A percentile compares a stretch with the other conserved stretches of the same genome.
Evolutionary conservation across 2,888 invertebrate species (phyloP).

Genomic region (Ochlodes sylvanus): DNA sequence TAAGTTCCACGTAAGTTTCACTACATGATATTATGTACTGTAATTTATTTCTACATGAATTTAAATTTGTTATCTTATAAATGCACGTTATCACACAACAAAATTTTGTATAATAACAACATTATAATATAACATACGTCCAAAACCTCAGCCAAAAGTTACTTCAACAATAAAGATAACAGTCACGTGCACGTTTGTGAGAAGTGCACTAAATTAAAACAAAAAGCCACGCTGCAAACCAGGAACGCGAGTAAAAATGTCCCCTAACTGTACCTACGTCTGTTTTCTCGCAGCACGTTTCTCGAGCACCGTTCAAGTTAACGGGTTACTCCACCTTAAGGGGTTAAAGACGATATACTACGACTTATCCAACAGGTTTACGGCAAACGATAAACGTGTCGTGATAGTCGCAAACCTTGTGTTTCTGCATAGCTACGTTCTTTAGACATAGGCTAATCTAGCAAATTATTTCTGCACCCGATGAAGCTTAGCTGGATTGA

Average conservation of each 20-base stretch:
- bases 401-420: slow-evolving; percentile 51
- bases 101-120: too few species aligned
- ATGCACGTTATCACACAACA: too few species aligned
- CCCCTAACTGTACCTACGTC: slow-evolving; percentile 47
- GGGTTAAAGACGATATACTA: slow-evolving; percentile 67
- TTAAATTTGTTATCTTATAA: too few species aligned
- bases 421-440: slow-evolving; percentile 46
- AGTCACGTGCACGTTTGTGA: slow-evolving; percentile 57
- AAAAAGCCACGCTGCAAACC: slow-evolving; percentile 56
- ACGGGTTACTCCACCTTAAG: slow-evolving; percentile 64
- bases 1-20: too few species aligned
- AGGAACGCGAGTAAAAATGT: slow-evolving; percentile 41
- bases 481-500: slow-evolving; percentile 27
- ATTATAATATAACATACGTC: background rate
- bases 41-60: too few species aligned
- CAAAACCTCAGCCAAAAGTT: slow-evolving; percentile 47
- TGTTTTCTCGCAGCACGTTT: slow-evolving; percentile 50
- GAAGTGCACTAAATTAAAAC: slow-evolving; percentile 68
- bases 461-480: slow-evolving; percentile 44
- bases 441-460: slow-evolving; percentile 46
- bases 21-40: too few species aligned
- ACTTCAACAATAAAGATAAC: slow-evolving; percentile 63
- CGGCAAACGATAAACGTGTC: slow-evolving; percentile 70
- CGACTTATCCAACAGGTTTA: slow-evolving; percentile 72
- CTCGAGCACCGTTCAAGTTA: slow-evolving; percentile 54